phyloP scores from a whole-genome alignment of 2,113 vertebrate genomes.

The Pimephales promelas region DNA sequence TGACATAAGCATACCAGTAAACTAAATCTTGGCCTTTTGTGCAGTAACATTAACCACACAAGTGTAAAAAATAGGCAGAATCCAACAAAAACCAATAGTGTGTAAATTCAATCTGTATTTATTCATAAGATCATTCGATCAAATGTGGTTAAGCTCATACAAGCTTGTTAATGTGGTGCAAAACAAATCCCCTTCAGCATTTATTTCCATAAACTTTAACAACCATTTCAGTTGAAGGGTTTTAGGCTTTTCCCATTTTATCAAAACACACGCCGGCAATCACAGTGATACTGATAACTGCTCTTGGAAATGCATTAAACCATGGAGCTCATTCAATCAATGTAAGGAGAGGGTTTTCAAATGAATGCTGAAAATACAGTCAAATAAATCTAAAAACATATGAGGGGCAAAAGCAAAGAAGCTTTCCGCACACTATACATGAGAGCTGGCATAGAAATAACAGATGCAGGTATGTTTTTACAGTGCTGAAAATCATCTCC shows the following conservation, averaged over 20 bases:
- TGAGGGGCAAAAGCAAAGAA: neutral
- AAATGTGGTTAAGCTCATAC: slow-evolving; percentile 53
- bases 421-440: neutral
- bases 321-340: slow-evolving; percentile 74
- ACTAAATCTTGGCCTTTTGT: neutral
- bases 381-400: slow-evolving; percentile 34
- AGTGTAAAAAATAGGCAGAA: neutral
- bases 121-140: slow-evolving; percentile 41
- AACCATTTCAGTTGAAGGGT: slow-evolving; percentile 66
- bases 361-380: slow-evolving; percentile 54
- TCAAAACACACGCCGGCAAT: slow-evolving; percentile 72
- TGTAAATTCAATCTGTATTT: neutral
- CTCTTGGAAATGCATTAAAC: slow-evolving; percentile 76
- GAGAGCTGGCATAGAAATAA: neutral
- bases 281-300: slow-evolving; percentile 67
- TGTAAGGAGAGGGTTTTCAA: slow-evolving; percentile 65
- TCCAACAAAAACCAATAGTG: neutral
- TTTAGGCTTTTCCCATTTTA: slow-evolving; percentile 69
- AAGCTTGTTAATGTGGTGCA: slow-evolving; percentile 63
- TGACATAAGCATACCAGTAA: neutral
- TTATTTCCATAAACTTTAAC: slow-evolving; percentile 69
- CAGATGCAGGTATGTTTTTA: neutral
- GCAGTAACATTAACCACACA: neutral
- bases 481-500: slow-evolving; percentile 8
- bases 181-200: slow-evolving; percentile 52